These are phyloP conservation scores for Eudemis profundana DNA, from an alignment of 2,888 invertebrate species.

Conservation along the genomic window DNA sequence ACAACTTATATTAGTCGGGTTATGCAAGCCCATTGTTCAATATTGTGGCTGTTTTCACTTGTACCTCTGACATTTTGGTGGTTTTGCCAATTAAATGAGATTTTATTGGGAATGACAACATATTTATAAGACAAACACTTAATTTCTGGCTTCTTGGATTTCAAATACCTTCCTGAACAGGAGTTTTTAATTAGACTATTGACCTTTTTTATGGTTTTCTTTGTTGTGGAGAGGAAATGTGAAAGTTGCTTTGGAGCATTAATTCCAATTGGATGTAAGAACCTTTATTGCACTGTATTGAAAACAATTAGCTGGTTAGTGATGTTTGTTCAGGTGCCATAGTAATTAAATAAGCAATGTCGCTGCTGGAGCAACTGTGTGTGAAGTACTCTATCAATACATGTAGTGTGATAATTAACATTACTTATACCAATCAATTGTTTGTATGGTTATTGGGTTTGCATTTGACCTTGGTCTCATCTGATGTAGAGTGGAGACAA, in stretches of 20 bases:
- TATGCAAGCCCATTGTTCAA: constrained; percentile 54
- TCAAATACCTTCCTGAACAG: background rate
- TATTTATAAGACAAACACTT: background rate
- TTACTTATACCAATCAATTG: too few species aligned
- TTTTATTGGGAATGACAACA: background rate
- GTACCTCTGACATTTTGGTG: constrained; percentile 18
- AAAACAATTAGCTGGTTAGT: constrained; percentile 8
- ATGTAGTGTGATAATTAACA: too few species aligned
- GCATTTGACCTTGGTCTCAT: too few species aligned
- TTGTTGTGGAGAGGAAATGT: constrained; percentile 23
- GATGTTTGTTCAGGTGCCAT: constrained; percentile 29
- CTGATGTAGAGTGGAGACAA: too few species aligned
- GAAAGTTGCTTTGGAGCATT: constrained; percentile 25
- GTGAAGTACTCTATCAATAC: background rate
- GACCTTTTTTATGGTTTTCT: constrained; percentile 19
- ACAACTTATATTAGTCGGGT: constrained; percentile 43
- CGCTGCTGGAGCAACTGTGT: background rate
- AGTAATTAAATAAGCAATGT: constrained; percentile 8
- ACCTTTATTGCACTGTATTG: constrained; percentile 10
- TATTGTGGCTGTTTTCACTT: constrained; percentile 34
- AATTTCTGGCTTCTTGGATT: background rate
- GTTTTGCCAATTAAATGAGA: constrained; percentile 19
- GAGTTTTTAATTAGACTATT: constrained; percentile 18
- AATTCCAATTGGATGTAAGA: constrained; percentile 25
- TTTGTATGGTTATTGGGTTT: too few species aligned